Evolutionary conservation across 2,797 vertebrate species (phyloP).

Genomic region (Hylomyscus alleni): DNA sequence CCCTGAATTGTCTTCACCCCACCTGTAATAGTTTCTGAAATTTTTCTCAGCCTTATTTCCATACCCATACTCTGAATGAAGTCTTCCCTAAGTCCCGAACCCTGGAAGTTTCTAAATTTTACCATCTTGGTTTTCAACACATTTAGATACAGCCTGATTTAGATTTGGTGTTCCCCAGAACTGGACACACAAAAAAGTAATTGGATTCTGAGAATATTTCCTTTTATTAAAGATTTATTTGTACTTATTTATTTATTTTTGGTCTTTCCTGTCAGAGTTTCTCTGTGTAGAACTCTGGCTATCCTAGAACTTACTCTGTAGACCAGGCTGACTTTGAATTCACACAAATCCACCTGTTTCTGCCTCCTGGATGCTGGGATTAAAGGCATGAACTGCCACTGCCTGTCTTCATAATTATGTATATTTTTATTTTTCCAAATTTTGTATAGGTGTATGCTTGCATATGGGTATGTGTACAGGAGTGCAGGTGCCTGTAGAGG

Average conservation of each 20-base stretch:
- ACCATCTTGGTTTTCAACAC: background rate
- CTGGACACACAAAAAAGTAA: background rate
- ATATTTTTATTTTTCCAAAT: background rate
- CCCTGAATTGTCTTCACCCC: background rate
- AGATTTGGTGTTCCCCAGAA: background rate
- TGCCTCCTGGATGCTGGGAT: background rate
- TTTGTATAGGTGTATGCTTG: background rate
- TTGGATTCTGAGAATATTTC: background rate
- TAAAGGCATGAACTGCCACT: background rate
- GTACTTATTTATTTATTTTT: background rate
- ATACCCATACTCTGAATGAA: background rate
- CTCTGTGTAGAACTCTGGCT: background rate
- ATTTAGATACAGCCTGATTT: constrained; percentile 5
- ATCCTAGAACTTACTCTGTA: background rate
- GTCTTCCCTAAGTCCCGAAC: background rate
- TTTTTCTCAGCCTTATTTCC: background rate
- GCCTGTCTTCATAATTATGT: background rate
- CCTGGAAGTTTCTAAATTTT: constrained; percentile 37
- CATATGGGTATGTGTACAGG: background rate
- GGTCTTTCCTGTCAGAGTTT: background rate
- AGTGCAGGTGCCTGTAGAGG: background rate
- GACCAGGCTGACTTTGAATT: background rate
- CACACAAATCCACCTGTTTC: background rate
- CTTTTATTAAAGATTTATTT: constrained; percentile 1
- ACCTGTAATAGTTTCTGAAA: background rate